These are phyloP conservation scores for Thyatira batis DNA, from an alignment of 2,888 invertebrate species.

Conservation along the genomic window DNA sequence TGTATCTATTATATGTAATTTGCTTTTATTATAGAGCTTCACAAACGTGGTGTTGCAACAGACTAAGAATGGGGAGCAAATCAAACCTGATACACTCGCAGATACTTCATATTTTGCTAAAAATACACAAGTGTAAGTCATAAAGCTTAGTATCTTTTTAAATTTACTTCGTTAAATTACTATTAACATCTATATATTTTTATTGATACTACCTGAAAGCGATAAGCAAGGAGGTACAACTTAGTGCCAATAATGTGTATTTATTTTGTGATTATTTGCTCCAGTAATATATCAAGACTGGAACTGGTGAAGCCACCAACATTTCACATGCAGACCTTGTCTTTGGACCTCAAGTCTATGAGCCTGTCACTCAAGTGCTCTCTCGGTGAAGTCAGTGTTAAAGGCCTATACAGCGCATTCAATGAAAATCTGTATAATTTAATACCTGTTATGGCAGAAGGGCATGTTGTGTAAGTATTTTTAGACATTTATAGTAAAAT, in stretches of 20 bases:
- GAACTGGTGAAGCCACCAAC: slow-evolving; percentile 68
- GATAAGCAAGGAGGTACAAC: too few species aligned
- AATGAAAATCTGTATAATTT: slow-evolving; percentile 76
- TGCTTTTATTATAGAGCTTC: slow-evolving; percentile 73
- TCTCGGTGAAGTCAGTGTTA: slow-evolving; percentile 71
- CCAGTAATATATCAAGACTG: slow-evolving; percentile 66
- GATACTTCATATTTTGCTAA: slow-evolving; percentile 80
- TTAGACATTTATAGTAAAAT: too few species aligned
- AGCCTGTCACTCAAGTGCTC: slow-evolving; percentile 61
- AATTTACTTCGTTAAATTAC: not conserved
- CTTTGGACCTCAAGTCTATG: slow-evolving; percentile 73
- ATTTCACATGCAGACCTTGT: slow-evolving; percentile 69
- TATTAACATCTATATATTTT: not conserved
- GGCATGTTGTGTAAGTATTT: slow-evolving; percentile 73
- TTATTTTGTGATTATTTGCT: not conserved
- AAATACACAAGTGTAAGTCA: slow-evolving; percentile 82
- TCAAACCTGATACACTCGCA: slow-evolving; percentile 70
- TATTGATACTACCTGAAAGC: too few species aligned
- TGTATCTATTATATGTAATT: not conserved
- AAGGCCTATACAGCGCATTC: slow-evolving; percentile 73
- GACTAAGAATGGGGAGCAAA: slow-evolving; percentile 73
- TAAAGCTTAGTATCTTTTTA: not conserved
- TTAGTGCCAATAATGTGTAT: too few species aligned
- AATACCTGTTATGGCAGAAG: slow-evolving; percentile 74
- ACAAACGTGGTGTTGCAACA: slow-evolving; percentile 82